Conservation (phyloP, 2,888 invertebrate species). For the Cybosia mesomella region DNA sequence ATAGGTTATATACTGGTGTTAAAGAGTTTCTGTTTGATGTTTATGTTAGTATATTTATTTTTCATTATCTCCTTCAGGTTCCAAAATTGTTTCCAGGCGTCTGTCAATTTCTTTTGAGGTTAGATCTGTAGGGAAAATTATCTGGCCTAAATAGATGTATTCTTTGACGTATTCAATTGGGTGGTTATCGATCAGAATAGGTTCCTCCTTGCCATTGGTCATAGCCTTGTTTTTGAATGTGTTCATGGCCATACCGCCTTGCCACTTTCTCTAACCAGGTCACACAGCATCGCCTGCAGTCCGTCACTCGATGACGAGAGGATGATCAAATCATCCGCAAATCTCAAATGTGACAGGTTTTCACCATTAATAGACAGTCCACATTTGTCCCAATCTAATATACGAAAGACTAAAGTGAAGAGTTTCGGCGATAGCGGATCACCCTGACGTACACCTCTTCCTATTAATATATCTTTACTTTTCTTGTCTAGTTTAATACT, state of each 20-base stretch:
- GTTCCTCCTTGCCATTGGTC: background rate
- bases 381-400: slow-evolving; percentile 6
- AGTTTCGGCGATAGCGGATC: slow-evolving; percentile 7
- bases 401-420: slow-evolving; percentile 6
- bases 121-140: background rate
- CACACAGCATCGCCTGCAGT: no score
- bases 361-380: background rate
- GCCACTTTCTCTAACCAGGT: background rate
- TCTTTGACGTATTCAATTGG: no score
- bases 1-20: no score
- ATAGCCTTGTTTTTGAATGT: background rate
- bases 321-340: no score
- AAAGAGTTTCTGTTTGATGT: background rate
- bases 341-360: no score
- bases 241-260: background rate
- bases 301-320: no score
- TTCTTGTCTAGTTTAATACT: background rate
- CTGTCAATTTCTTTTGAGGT: slow-evolving; percentile 3
- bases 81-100: background rate
- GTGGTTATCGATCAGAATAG: no score
- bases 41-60: background rate
- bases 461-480: background rate
- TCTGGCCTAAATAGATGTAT: no score
- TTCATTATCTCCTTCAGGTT: background rate
- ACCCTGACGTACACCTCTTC: no score